A percentile compares a stretch with the other conserved stretches of the same genome.
phyloP scores from a whole-genome alignment of 1,140 invertebrate genomes.

The Drosophila parabipectinata region DNA sequence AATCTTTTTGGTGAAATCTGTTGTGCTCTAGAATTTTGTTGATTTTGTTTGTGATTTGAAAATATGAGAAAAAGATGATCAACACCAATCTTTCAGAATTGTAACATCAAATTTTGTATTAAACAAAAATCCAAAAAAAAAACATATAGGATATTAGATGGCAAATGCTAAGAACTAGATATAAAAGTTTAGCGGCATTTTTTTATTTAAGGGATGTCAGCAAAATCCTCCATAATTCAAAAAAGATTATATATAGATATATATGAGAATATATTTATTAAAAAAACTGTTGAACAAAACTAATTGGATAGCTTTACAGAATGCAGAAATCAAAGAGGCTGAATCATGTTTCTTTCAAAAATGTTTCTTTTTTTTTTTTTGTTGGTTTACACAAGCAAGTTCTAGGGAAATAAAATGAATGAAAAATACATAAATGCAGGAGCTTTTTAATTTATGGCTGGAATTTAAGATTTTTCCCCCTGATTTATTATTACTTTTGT shows the following conservation, averaged over 20 bases:
- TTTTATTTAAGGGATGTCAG: too few species aligned
- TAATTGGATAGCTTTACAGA: constrained; percentile 16
- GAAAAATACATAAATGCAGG: neutral
- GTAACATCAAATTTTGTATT: neutral
- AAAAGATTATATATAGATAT: neutral
- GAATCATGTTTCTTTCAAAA: constrained; percentile 5
- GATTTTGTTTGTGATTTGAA: constrained; percentile 26
- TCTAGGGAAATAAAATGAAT: constrained; percentile 3
- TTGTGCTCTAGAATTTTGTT: constrained; percentile 23
- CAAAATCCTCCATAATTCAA: neutral
- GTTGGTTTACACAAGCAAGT: neutral
- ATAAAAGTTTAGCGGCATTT: neutral
- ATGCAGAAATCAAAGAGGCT: constrained; percentile 17
- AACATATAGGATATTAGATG: neutral
- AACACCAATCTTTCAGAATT: constrained; percentile 13
- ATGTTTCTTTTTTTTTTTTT: neutral
- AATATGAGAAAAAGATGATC: constrained; percentile 8
- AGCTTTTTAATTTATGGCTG: neutral
- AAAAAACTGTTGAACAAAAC: constrained; percentile 2
- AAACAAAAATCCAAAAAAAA: neutral
- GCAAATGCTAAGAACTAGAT: neutral
- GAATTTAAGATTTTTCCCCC: neutral
- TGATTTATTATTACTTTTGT: neutral
- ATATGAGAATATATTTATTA: neutral
- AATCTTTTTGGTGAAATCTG: constrained; percentile 42